A percentile compares a stretch with the other conserved stretches of the same genome.
Conservation (phyloP, 2,797 vertebrate genomes). For the Poecilia velifera region DNA sequence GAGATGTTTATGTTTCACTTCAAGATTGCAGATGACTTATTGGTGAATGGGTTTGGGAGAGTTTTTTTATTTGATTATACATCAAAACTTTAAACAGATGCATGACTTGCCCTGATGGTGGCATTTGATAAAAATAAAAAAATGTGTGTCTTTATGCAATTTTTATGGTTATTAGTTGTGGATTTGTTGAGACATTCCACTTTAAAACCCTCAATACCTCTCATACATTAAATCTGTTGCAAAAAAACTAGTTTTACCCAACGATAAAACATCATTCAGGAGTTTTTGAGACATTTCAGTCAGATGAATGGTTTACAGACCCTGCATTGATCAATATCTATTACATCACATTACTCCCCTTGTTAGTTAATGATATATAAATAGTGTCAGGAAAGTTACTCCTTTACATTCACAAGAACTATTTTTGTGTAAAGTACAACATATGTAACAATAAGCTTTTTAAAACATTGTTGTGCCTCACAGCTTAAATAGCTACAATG, state of each 20-base stretch:
- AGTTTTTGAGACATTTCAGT: neutral
- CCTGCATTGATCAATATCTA: neutral
- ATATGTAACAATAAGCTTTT: constrained; percentile 4
- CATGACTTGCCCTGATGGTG: neutral
- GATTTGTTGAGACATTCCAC: neutral
- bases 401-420: neutral
- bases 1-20: neutral
- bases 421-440: neutral
- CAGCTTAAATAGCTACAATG: constrained; percentile 29
- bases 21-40: neutral
- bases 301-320: neutral
- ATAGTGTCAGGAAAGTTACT: neutral
- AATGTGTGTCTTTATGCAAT: neutral
- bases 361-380: neutral
- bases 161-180: neutral
- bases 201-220: neutral
- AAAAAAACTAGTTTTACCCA: neutral
- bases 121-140: neutral
- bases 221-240: neutral
- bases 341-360: neutral
- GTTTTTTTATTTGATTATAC: neutral
- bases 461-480: neutral
- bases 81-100: neutral
- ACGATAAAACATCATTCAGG: neutral
- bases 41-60: neutral